Conservation (phyloP, 2,797 vertebrate species). For the Mareca strepera region DNA sequence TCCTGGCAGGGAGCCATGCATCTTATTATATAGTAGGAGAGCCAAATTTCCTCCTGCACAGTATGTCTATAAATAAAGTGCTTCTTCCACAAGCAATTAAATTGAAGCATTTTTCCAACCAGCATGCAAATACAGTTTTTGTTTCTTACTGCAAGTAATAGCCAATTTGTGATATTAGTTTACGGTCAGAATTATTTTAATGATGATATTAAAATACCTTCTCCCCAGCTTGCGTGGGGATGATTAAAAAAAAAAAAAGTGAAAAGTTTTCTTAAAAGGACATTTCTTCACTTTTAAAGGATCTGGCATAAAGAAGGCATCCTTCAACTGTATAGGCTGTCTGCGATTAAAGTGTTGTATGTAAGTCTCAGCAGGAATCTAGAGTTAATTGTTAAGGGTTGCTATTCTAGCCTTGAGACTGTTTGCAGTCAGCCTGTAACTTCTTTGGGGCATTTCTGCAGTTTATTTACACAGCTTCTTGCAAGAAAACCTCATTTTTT, state of each 20-base stretch:
- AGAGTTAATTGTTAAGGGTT: neutral
- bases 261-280: neutral
- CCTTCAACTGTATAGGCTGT: neutral
- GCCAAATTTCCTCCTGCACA: slow-evolving; percentile 73
- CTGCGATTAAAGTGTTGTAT: neutral
- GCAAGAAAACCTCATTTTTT: neutral
- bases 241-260: neutral
- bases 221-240: neutral
- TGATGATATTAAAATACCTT: slow-evolving; percentile 11
- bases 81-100: slow-evolving; percentile 70
- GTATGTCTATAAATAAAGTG: slow-evolving; percentile 75
- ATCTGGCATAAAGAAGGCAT: neutral
- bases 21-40: slow-evolving; percentile 67
- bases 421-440: neutral
- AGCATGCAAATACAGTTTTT: slow-evolving; percentile 56
- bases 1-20: slow-evolving; percentile 68
- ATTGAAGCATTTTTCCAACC: slow-evolving; percentile 66
- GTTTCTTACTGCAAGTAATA: slow-evolving; percentile 50
- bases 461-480: neutral
- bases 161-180: slow-evolving; percentile 45
- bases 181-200: slow-evolving; percentile 52
- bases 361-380: neutral
- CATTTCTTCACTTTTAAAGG: neutral
- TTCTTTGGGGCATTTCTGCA: neutral
- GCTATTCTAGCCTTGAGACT: neutral